Evolutionary conservation across 2,113 vertebrate genomes (phyloP).

Genomic region (Camarhynchus parvulus): DNA sequence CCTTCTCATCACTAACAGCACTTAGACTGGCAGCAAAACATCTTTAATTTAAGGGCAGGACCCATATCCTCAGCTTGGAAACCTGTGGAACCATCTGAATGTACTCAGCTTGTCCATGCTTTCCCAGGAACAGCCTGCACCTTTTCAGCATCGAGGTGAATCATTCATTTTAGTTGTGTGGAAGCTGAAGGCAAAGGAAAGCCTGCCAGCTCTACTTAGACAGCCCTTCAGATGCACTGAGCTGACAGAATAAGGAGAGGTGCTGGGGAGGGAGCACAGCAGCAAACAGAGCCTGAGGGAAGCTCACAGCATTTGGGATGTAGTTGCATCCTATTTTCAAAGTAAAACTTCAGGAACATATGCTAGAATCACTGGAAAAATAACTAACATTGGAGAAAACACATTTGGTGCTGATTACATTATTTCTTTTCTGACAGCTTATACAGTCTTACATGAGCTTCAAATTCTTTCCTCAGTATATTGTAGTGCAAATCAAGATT

Average conservation of each 20-base stretch:
- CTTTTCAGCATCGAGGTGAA: fast-evolving
- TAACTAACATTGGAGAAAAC: neutral
- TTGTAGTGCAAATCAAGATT: neutral
- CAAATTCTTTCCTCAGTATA: neutral
- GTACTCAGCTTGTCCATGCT: neutral
- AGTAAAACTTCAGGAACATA: neutral
- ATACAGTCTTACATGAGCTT: neutral
- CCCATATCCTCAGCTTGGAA: neutral
- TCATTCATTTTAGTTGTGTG: neutral
- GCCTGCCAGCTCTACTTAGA: neutral
- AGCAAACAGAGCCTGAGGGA: neutral
- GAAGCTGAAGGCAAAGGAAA: neutral
- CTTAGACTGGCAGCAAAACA: neutral
- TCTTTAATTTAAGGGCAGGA: neutral
- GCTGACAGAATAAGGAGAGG: neutral
- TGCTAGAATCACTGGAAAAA: neutral
- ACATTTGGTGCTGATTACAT: neutral
- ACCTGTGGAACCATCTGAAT: neutral
- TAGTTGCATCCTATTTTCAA: neutral
- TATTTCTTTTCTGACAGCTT: neutral
- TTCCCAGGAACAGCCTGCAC: neutral
- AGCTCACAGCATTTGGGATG: neutral
- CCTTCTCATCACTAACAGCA: neutral
- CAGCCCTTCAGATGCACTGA: neutral
- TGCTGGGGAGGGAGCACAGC: neutral